Evolutionary conservation across 2,888 invertebrate species (phyloP), one percentile per base, ranked within the genome.

Genomic region (Linnaemya vulpina): DNA sequence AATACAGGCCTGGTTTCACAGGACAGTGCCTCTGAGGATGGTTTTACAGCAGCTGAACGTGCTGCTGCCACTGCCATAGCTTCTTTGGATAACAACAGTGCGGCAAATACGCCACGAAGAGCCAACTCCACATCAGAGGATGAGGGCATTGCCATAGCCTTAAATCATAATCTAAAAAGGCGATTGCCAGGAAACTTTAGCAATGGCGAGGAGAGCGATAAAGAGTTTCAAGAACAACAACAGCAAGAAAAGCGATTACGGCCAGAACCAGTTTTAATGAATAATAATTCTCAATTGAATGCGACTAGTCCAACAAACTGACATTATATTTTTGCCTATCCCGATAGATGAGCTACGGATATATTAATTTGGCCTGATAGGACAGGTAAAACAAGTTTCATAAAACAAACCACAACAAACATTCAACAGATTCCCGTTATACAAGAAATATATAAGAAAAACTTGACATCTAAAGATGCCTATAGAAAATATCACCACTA

Each of bases 1-100:
- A 89, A 88, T 83, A 84, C 87, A 8, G 88, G 88, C 0, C 87
- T 90, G 3, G 90, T 88, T 1, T 89, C 90, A 4, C 91, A 91
- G 70, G 91, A 91, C 55, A 91, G 91, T 83, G 90, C 91, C 79
- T 91, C 91, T n/a, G 91, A 91, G 81, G 91, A 91, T 86, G 91
- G 91, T 3, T 91, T 91, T 46, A 91, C 91, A 80, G 91, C 90
- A 1, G 91, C 90, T 0, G 90, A 90, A 15, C 89, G 89, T 60
- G 90, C 90, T 0, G 90, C 90, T 0, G 91, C 91, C 55, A 89
- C 90, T 15, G 91, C 91, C 2, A 91, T 91, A 58, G 91, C 91
- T 15, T 90, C 90, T 17, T 82, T 91, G 86, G 91, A 91, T 63
- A 91, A 90, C 60, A 91, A 91, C 67, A 91, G 91, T 80, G 90